Base-by-base conservation (phyloP, 2,797 vertebrate genomes). In the Spheniscus humboldti region DNA sequence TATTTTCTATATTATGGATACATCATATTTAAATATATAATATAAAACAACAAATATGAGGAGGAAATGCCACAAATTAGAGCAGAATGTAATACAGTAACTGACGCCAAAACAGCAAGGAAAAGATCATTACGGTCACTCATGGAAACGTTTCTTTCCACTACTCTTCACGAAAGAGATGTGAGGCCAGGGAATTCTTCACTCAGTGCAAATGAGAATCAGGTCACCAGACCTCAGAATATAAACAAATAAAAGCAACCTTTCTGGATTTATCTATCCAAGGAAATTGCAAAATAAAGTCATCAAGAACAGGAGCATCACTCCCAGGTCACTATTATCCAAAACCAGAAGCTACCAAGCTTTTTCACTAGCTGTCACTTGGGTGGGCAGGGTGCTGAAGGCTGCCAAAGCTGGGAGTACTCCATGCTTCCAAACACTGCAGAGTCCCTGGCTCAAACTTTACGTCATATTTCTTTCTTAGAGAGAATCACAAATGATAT, bases 1-100 rank as follows among this genome's bases (percentile, higher is more conserved):
- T 37, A 50, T 95, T 97, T 96, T 95, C 82, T 73, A 1, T 66
- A 69, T 95, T 96, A 92, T 18, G 48, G 55, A 31, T 78, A 55
- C 43, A 52, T 86, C 86, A 41, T 92, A 96, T 93, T 96, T 94
- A 94, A 96, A 96, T 96, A 91, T 69, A 76, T 84, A 90, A 81
- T 60, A 90, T 55, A 78, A 92, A 94, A 67, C 76, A 97, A 95
- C 85, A 95, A 92, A 95, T 95, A 90, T 28, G 71, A 96, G 85
- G 52, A 86, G 89, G 87, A 96, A 97, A 93, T 82, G 45, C 80
- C 94, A 74, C 88, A 96, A 95, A 95, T 95, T 88, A 95, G 56
- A 94, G 88, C 82, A 94, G 90, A 92, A 92, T 67, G 95, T 94
- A 94, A 94, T 31, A 86, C 6, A 67, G 76, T 48, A 45, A n/a